Evolutionary conservation across 2,113 vertebrate genomes (phyloP).

Genomic region (Protobothrops flavoviridis): DNA sequence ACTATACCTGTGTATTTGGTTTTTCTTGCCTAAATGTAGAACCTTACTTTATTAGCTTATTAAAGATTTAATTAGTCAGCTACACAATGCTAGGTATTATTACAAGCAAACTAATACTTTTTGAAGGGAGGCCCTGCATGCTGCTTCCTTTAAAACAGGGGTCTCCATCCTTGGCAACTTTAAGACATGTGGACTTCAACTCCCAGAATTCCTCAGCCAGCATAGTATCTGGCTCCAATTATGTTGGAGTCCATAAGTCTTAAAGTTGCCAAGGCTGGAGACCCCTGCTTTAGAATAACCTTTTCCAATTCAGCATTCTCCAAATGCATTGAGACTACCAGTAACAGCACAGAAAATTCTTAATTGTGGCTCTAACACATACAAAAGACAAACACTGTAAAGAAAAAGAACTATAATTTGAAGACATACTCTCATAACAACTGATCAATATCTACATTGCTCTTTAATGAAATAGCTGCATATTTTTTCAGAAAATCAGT

Average conservation of each 20-base stretch:
- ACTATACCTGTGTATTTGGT: too few species aligned
- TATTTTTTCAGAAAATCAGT: constrained; percentile 52
- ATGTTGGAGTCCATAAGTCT: too few species aligned
- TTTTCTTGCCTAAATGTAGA: too few species aligned
- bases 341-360: background rate
- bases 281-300: background rate
- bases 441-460: constrained; percentile 59
- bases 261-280: background rate
- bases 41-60: background rate
- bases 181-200: background rate
- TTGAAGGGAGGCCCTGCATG: constrained; percentile 6
- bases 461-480: constrained; percentile 49
- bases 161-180: background rate
- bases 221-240: background rate
- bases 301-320: background rate
- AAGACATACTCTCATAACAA: constrained; percentile 46
- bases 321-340: background rate
- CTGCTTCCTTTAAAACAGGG: constrained; percentile 24
- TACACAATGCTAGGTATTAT: background rate
- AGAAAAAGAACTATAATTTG: constrained; percentile 39
- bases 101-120: background rate
- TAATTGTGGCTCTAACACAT: background rate
- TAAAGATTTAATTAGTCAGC: background rate
- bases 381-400: background rate
- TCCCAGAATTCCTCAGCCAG: background rate